Evolutionary conservation across 2,888 invertebrate genomes (phyloP).

Genomic region (Sipha maydis): DNA sequence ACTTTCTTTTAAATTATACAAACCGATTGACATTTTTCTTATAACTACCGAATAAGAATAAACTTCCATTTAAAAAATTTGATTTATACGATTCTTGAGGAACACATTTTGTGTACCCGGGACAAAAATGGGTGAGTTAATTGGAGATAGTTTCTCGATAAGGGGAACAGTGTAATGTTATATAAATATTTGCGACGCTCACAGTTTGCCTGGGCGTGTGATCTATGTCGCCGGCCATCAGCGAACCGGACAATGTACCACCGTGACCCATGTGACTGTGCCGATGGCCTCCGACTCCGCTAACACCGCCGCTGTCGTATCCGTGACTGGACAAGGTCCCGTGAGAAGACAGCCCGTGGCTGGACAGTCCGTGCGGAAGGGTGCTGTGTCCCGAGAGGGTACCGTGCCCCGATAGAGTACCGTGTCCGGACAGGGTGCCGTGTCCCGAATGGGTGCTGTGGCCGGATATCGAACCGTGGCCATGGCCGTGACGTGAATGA

Average conservation of each 20-base stretch:
- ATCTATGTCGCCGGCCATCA: conserved; percentile 69
- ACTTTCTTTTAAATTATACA: too few species aligned
- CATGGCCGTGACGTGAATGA: conserved; percentile 49
- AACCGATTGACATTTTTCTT: too few species aligned
- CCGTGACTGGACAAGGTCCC: conserved; percentile 68
- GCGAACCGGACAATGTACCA: conserved; percentile 65
- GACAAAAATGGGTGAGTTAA: too few species aligned
- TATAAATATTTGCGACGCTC: conserved; percentile 65
- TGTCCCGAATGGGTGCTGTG: conserved; percentile 44
- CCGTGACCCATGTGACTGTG: conserved; percentile 70
- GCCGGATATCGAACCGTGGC: conserved; percentile 51
- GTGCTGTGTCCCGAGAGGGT: conserved; percentile 15
- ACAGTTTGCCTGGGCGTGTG: conserved; percentile 71
- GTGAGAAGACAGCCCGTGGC: conserved; percentile 59
- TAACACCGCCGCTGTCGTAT: conserved; percentile 66
- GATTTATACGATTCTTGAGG: too few species aligned
- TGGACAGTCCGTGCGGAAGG: conserved; percentile 42
- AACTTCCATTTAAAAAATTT: too few species aligned
- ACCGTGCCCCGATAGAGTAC: conserved; percentile 37
- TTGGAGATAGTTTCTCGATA: too few species aligned
- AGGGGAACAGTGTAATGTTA: too few species aligned
- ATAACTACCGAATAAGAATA: too few species aligned
- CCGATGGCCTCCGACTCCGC: conserved; percentile 67
- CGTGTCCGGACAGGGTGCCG: conserved; percentile 16
- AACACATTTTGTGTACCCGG: too few species aligned